Conservation (phyloP, 2,113 vertebrate genomes). For the Archilochus colubris region DNA sequence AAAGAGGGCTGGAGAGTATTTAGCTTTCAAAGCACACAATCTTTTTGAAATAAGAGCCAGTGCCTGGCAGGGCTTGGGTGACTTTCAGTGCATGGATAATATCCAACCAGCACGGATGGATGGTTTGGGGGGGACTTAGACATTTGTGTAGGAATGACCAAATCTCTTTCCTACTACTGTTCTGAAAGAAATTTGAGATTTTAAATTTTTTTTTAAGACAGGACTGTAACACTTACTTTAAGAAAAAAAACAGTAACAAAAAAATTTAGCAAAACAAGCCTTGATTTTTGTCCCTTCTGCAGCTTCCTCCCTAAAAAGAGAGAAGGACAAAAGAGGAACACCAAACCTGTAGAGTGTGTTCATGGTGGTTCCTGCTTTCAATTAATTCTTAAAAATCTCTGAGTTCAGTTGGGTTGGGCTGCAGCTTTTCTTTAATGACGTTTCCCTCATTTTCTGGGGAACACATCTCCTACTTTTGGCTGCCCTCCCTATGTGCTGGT, state of each 20-base stretch:
- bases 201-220: neutral
- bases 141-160: neutral
- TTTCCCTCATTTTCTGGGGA: neutral
- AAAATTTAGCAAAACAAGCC: neutral
- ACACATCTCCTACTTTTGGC: neutral
- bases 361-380: neutral
- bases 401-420: neutral
- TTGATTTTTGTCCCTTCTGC: neutral
- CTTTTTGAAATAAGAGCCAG: neutral
- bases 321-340: neutral
- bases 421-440: neutral
- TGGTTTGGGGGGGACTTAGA: accelerated
- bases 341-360: neutral
- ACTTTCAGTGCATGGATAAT: too few relatives aligned
- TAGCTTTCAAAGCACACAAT: neutral
- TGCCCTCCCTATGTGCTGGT: neutral
- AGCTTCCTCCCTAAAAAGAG: neutral
- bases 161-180: neutral
- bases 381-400: neutral
- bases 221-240: neutral
- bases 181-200: neutral
- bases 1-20: neutral
- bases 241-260: neutral
- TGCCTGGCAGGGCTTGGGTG: neutral
- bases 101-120: accelerated